Evolutionary conservation across 1,140 invertebrate species (phyloP).

Genomic region (Penaeus chinensis): DNA sequence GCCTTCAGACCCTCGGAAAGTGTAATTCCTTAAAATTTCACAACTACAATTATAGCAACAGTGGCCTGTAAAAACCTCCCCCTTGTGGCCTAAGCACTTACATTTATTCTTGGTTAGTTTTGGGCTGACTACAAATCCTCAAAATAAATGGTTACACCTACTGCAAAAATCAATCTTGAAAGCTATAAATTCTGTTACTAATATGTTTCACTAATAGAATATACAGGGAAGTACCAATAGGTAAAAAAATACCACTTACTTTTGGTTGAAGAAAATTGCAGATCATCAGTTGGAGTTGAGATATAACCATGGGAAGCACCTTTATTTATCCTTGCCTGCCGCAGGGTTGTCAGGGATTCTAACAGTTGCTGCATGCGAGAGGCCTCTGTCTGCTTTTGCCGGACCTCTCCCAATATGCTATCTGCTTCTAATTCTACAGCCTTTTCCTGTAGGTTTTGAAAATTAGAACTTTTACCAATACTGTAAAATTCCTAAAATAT

Average conservation of each 20-base stretch:
- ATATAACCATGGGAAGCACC: slow-evolving; percentile 74
- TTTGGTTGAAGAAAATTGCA: slow-evolving; percentile 69
- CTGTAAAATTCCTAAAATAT: background rate
- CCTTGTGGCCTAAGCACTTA: too few species aligned
- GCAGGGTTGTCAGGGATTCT: slow-evolving; percentile 74
- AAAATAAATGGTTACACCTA: too few species aligned
- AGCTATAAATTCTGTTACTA: too few species aligned
- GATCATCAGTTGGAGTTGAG: slow-evolving; percentile 68
- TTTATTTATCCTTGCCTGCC: slow-evolving; percentile 74
- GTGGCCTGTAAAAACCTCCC: too few species aligned
- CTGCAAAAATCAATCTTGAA: too few species aligned
- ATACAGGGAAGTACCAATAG: too few species aligned
- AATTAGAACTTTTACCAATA: background rate
- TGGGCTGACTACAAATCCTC: too few species aligned
- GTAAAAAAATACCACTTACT: slow-evolving; percentile 36
- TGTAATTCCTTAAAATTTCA: too few species aligned
- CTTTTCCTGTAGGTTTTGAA: slow-evolving; percentile 72
- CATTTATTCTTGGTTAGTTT: too few species aligned
- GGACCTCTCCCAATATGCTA: slow-evolving; percentile 76
- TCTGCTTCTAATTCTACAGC: slow-evolving; percentile 78
- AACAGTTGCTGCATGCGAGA: slow-evolving; percentile 75
- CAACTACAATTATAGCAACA: too few species aligned
- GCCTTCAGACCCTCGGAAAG: too few species aligned
- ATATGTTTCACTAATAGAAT: too few species aligned
- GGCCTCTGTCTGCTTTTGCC: slow-evolving; percentile 77